phyloP scores from a whole-genome alignment of 2,113 vertebrate genomes.

The Chamaetylas fuelleborni region DNA sequence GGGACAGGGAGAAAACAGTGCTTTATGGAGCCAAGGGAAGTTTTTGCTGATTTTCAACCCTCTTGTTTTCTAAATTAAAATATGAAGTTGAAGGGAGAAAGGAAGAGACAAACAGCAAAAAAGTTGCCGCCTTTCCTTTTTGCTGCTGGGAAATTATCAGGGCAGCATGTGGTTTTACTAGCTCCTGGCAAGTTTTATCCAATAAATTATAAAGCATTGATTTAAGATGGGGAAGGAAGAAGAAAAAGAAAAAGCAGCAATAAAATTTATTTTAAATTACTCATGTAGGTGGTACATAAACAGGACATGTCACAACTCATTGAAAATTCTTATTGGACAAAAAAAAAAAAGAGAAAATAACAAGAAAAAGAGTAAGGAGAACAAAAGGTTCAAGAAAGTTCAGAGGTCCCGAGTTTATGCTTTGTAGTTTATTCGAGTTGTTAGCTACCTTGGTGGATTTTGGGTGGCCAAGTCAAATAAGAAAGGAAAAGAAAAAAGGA shows the following conservation, averaged over 20 bases:
- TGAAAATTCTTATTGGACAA: neutral
- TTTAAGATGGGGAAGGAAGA: neutral
- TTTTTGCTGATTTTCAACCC: neutral
- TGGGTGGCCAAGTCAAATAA: neutral
- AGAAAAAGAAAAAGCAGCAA: neutral
- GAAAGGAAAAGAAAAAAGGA: neutral
- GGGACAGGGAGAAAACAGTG: neutral
- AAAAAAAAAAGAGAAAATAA: neutral
- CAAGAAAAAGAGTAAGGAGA: neutral
- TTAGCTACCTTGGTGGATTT: neutral
- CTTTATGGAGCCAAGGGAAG: neutral
- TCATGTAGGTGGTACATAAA: neutral
- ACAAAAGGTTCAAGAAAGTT: neutral
- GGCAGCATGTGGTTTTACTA: neutral
- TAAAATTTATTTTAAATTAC: constrained; percentile 29
- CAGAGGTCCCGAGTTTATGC: neutral
- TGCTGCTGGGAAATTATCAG: constrained; percentile 14
- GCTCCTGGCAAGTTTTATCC: neutral
- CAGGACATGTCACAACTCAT: neutral
- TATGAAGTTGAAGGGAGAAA: neutral
- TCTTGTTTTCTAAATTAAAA: constrained; percentile 26
- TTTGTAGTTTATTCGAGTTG: neutral
- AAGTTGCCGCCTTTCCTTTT: neutral
- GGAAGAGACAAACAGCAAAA: neutral
- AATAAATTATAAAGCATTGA: constrained; percentile 21